Conservation (phyloP, 1,140 invertebrate species). For the Eriosoma lanigerum region DNA sequence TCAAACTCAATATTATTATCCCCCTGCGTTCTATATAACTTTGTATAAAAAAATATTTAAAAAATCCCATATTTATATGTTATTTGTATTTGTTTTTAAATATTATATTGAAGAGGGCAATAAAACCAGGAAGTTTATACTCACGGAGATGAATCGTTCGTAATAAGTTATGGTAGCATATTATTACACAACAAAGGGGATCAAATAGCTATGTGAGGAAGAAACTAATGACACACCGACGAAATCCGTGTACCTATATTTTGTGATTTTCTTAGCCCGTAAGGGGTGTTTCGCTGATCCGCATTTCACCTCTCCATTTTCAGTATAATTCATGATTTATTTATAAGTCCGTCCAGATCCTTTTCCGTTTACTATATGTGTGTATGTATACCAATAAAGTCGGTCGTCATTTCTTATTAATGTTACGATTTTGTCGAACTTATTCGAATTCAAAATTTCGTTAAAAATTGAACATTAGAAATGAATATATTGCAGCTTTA, state of each 20-base stretch:
- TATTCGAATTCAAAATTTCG: background rate
- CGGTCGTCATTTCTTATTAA: background rate
- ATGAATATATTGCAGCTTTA: background rate
- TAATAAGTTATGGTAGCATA: conserved; percentile 20
- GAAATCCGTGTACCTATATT: conserved; percentile 7
- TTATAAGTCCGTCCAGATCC: conserved; percentile 17
- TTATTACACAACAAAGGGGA: conserved; percentile 2
- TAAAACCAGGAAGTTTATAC: background rate
- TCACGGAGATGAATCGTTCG: conserved; percentile 27
- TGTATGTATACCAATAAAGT: background rate
- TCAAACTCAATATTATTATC: background rate
- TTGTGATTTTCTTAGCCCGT: conserved; percentile 8
- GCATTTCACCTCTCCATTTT: too few relatives aligned
- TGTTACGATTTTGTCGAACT: background rate
- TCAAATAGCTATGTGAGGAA: too few relatives aligned
- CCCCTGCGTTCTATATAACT: background rate
- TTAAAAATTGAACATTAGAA: background rate
- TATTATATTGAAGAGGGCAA: conserved; percentile 7
- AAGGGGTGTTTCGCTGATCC: background rate
- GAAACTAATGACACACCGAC: background rate
- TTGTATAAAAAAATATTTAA: too few relatives aligned
- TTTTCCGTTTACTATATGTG: too few relatives aligned
- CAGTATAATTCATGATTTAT: conserved; percentile 7
- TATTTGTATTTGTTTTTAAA: conserved; percentile 25
- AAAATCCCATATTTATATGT: conserved; percentile 1